Base-by-base conservation (phyloP, 2,797 vertebrate species). In the Carcharodon carcharias region DNA sequence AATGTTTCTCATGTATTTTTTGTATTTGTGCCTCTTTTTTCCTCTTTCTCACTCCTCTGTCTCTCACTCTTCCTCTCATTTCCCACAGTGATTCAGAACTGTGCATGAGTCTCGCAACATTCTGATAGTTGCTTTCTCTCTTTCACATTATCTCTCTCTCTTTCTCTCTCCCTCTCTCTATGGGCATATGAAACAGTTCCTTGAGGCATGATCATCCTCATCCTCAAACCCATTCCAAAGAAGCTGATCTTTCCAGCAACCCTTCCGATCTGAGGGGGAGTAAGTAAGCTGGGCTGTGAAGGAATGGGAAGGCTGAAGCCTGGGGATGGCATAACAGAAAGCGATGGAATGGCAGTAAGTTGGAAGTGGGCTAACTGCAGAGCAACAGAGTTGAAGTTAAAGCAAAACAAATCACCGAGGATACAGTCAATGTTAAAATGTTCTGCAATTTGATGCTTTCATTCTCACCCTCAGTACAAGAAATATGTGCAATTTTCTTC, bases 401-500 rank as follows among this genome's bases (percentile, higher is more conserved):
- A 82, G 80, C 40, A 82, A 45, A 82, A 82, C 80, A 40, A 45
- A 0, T 21, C 16, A 45, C 40, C 45, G 80, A 82, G 80, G n/a
- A 91, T 16, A 35, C 56, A 65, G 61, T 26, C n/a, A 67, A 45
- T 67, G 61, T 67, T 93, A 67, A 65, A 93, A 21, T 67, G 35
- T 93, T 93, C n/a, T n/a, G 65, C 61, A 93, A 93, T 93, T 40
- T 54, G 23, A 67, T 45, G 91, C 7, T 93, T 11, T 21, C 35
- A 54, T 65, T 65, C 61, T n/a, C 31, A 35, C 56, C n/a, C 16
- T 23, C 18, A 67, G 11, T 93, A 67, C 40, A 65, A 93, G 63
- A 93, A 93, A 7, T 9, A n/a, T 93, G n/a, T 93, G 91, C 91
- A 93, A 67, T 67, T 93, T 93, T 65, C n/a, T 93, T 12, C 16